These are phyloP conservation scores for Anser cygnoides DNA, from an alignment of 2,113 vertebrate genomes.

Conservation along the genomic window DNA sequence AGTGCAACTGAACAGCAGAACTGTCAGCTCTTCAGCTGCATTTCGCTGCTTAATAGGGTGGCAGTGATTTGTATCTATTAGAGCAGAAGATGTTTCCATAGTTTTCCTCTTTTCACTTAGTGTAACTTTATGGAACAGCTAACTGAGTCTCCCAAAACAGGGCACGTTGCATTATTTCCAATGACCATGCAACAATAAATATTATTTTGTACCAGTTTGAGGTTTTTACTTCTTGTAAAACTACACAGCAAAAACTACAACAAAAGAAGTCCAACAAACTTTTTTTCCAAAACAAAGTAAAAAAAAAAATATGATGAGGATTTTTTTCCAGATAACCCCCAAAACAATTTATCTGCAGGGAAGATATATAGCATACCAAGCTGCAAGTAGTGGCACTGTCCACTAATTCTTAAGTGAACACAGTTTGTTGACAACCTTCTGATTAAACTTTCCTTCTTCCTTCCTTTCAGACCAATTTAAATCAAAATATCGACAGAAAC, in stretches of 20 bases:
- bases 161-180: neutral
- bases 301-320: neutral
- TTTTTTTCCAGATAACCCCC: neutral
- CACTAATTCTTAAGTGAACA: constrained; percentile 47
- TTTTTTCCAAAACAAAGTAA: neutral
- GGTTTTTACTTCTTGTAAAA: neutral
- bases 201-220: neutral
- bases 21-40: neutral
- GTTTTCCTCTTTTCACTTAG: neutral
- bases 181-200: neutral
- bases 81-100: neutral
- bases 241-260: neutral
- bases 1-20: neutral
- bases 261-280: neutral
- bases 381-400: neutral
- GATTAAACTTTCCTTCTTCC: constrained; percentile 63
- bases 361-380: neutral
- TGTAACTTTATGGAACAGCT: neutral
- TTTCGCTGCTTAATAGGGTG: neutral
- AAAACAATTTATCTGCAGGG: neutral
- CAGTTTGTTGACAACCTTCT: constrained; percentile 52
- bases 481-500: constrained; percentile 68
- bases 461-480: constrained; percentile 59
- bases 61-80: neutral
- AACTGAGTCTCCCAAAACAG: neutral